Evolutionary conservation across 2,888 invertebrate species (phyloP), one percentile per base, ranked within the genome.

Genomic region (Rutpela maculata): DNA sequence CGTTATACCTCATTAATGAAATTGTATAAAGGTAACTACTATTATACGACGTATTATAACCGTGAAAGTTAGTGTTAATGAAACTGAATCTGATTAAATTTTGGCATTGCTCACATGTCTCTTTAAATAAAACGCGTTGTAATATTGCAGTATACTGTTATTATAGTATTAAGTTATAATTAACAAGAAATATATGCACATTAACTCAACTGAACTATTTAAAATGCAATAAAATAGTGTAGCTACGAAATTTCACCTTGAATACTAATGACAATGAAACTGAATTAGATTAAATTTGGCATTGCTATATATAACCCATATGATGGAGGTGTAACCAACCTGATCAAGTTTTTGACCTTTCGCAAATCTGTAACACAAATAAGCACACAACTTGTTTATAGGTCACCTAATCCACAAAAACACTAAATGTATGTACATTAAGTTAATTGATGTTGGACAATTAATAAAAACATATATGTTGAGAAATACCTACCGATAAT

Each of bases 271-370:
- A 43, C 15, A 65, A 65, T 65, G 43, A 65, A 65, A 43, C 38
- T 38, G 38, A 38, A 18, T 38, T 12, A 35, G 17, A 18, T 35
- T 65, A 38, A 38, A n/a, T 63, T 63, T 50, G 50, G n/a, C 26
- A 31, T 63, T 17, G 17, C 19, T 31, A 63, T 63, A 31, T 63
- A 63, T 26, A 26, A 35, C n/a, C 6, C 19, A 19, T 65, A 3
- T 65, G 65, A 31, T 31, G 62, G 65, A 65, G 65, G 65, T 38
- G 65, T 65, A 19, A 38, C 65, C 35, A 11, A 18, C 65, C 43
- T 65, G 18, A 18, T 35, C 35, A 31, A 63, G 15, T 38, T 65
- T 38, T 65, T 65, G 38, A 65, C 65, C 65, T 65, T 65, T 65
- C n/a, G 15, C 50, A 50, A 50, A 17, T 50, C 15, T 50, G n/a